Evolutionary conservation across 2,888 invertebrate species (phyloP).

Genomic region (Sinohyriopsis cumingii): DNA sequence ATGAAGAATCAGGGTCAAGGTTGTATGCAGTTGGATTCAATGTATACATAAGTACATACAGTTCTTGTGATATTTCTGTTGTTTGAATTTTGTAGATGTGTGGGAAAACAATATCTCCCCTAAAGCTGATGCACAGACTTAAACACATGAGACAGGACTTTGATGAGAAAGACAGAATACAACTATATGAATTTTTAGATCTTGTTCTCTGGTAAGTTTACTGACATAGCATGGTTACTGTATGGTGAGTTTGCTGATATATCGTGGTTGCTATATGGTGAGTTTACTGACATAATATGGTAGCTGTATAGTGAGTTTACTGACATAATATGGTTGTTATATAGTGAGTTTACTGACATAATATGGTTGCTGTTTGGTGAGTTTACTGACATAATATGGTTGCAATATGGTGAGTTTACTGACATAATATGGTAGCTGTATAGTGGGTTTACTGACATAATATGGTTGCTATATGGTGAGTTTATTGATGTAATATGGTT

Average conservation of each 20-base stretch:
- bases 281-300: too few relatives aligned
- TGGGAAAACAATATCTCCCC: slow-evolving; percentile 63
- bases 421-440: too few relatives aligned
- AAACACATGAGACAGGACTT: slow-evolving; percentile 64
- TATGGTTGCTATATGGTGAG: too few relatives aligned
- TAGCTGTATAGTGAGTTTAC: neutral
- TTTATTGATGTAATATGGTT: too few relatives aligned
- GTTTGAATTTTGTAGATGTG: slow-evolving; percentile 57
- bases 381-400: neutral
- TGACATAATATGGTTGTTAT: neutral
- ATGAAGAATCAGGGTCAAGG: too few relatives aligned
- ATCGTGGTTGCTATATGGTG: neutral
- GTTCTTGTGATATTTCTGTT: slow-evolving; percentile 4
- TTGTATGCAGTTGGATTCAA: neutral
- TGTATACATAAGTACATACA: neutral
- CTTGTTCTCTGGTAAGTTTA: slow-evolving; percentile 63
- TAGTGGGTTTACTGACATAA: too few relatives aligned
- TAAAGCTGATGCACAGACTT: slow-evolving; percentile 66
- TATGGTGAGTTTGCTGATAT: neutral
- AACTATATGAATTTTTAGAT: slow-evolving; percentile 67
- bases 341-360: neutral
- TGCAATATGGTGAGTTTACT: too few relatives aligned
- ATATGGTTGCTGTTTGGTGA: neutral
- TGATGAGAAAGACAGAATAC: slow-evolving; percentile 62
- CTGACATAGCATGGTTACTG: neutral